phyloP scores from a whole-genome alignment of 2,888 invertebrate genomes.

The Drosophila diplacantha region DNA sequence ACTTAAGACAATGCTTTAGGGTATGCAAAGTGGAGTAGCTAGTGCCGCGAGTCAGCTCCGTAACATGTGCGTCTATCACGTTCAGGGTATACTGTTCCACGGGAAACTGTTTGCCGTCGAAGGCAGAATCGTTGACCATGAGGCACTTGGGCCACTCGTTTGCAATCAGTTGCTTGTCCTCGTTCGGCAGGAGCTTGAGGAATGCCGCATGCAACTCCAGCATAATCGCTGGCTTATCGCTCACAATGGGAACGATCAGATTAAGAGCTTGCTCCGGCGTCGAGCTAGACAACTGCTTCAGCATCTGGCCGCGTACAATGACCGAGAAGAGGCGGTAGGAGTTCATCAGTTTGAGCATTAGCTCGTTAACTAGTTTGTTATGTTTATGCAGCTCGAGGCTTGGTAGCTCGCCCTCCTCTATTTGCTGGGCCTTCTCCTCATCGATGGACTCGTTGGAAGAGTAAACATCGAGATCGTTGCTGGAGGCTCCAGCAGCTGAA shows the following conservation, averaged over 20 bases:
- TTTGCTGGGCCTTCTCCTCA: slow-evolving; percentile 55
- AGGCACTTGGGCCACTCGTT: slow-evolving; percentile 77
- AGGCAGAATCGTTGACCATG: slow-evolving; percentile 70
- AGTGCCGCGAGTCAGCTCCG: slow-evolving; percentile 73
- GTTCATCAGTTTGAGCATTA: slow-evolving; percentile 72
- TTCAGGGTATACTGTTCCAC: slow-evolving; percentile 76
- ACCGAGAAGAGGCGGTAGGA: slow-evolving; percentile 72
- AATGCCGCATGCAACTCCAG: slow-evolving; percentile 75
- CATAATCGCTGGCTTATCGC: slow-evolving; percentile 74
- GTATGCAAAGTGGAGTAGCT: slow-evolving; percentile 75
- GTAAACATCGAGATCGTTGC: slow-evolving; percentile 61
- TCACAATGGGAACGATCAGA: slow-evolving; percentile 75
- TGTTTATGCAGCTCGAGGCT: slow-evolving; percentile 57
- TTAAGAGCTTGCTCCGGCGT: slow-evolving; percentile 74
- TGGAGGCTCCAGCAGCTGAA: slow-evolving; percentile 6
- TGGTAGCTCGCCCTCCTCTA: slow-evolving; percentile 39
- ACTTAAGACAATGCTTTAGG: slow-evolving; percentile 76
- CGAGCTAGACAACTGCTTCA: slow-evolving; percentile 71
- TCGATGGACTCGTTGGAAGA: slow-evolving; percentile 68
- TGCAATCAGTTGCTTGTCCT: slow-evolving; percentile 76
- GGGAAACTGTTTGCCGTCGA: slow-evolving; percentile 74
- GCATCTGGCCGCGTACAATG: slow-evolving; percentile 74
- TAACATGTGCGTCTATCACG: slow-evolving; percentile 77
- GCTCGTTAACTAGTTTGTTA: slow-evolving; percentile 66
- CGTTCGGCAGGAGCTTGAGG: slow-evolving; percentile 74